These are phyloP conservation scores for Eueremaeus valkanovi DNA, from an alignment of 2,888 invertebrate genomes.

Conservation along the genomic window DNA sequence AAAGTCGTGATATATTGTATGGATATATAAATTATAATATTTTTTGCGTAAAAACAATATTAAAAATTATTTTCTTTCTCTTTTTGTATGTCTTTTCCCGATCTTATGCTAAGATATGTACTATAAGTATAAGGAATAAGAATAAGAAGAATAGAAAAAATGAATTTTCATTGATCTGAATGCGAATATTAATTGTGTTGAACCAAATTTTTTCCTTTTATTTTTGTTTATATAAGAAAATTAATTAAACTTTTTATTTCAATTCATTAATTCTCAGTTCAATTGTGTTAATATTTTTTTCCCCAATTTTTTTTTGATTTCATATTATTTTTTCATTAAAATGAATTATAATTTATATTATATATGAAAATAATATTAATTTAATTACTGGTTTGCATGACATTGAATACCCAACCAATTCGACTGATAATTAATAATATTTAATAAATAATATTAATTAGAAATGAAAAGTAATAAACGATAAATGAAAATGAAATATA, in stretches of 20 bases:
- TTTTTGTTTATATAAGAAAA: no score
- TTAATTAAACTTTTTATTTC: no score
- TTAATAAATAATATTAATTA: no score
- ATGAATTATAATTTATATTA: not conserved
- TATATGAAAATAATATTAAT: not conserved
- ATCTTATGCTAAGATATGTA: no score
- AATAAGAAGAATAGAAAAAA: not conserved
- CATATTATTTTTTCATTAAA: not conserved
- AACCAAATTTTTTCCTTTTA: no score
- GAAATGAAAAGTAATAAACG: not conserved
- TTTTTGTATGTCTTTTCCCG: not conserved
- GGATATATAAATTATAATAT: no score
- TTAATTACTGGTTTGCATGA: constrained; percentile 10
- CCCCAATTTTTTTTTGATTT: not conserved
- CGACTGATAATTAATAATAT: no score
- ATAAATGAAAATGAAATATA: not conserved
- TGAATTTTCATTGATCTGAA: not conserved
- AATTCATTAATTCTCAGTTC: not conserved
- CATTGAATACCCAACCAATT: not conserved
- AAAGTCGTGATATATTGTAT: not conserved
- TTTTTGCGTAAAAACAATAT: no score
- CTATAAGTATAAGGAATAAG: not conserved
- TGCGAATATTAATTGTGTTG: not conserved
- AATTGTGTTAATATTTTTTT: no score
- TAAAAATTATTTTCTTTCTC: not conserved